These are phyloP conservation scores for Oreochromis spilurus DNA, from an alignment of 2,113 vertebrate genomes.

Conservation along the genomic window DNA sequence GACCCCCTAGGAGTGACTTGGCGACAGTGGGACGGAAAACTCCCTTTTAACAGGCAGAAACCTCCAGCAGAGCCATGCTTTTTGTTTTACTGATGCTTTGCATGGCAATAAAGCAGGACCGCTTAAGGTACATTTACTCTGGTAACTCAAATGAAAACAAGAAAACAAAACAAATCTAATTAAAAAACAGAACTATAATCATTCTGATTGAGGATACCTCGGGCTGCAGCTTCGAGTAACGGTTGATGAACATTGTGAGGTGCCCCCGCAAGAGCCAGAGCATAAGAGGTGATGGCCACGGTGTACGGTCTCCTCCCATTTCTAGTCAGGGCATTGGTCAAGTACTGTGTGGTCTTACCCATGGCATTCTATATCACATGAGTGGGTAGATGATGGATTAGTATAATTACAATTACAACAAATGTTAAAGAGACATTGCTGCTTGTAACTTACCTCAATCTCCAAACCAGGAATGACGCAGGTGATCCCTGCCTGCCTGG, in stretches of 20 bases:
- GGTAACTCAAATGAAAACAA: not conserved
- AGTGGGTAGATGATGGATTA: not conserved
- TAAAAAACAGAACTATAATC: not conserved
- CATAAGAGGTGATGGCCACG: conserved; percentile 80
- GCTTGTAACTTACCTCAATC: not conserved
- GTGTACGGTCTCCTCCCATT: conserved; percentile 75
- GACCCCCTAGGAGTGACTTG: not conserved
- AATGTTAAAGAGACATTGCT: not conserved
- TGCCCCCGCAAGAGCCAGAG: conserved; percentile 66
- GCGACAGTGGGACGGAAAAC: not conserved
- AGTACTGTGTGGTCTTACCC: conserved; percentile 8
- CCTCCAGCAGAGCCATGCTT: not conserved
- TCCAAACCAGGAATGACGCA: conserved; percentile 1
- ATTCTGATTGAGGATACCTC: conserved; percentile 38
- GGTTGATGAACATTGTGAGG: not conserved
- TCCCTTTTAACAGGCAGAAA: not conserved
- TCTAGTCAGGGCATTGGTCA: conserved; percentile 45
- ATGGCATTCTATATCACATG: conserved; percentile 18
- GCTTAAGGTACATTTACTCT: not conserved
- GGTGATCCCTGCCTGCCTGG: conserved; percentile 62
- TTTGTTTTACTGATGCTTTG: not conserved
- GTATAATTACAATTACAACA: not conserved
- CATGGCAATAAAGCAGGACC: not conserved
- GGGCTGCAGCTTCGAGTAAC: conserved; percentile 42
- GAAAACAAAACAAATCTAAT: not conserved